Conservation (phyloP, 1,140 invertebrate genomes). For the Tenebrio molitor region DNA sequence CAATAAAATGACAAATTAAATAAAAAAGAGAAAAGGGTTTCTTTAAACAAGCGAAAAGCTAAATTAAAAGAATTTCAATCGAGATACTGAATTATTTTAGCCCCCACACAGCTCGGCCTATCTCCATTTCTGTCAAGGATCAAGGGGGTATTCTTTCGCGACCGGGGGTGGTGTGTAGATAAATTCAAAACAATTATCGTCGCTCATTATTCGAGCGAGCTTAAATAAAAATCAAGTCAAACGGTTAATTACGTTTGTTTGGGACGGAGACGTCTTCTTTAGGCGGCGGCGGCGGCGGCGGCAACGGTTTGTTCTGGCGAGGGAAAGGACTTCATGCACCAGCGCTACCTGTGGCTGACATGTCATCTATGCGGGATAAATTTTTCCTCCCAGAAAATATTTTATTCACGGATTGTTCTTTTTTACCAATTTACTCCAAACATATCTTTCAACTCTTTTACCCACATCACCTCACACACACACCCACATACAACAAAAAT, state of each 20-base stretch:
- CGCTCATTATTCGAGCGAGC: conserved; percentile 44
- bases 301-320: too few relatives aligned
- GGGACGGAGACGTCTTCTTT: conserved; percentile 38
- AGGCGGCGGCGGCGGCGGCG: not conserved
- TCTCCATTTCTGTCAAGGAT: conserved; percentile 25
- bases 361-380: too few relatives aligned
- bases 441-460: too few relatives aligned
- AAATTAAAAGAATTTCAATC: conserved; percentile 53
- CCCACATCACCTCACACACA: too few relatives aligned
- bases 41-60: conserved; percentile 54
- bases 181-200: conserved; percentile 41
- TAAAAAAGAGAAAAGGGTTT: conserved; percentile 60
- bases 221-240: conserved; percentile 52
- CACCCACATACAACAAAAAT: too few relatives aligned
- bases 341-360: too few relatives aligned
- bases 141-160: not conserved
- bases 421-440: too few relatives aligned
- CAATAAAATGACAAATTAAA: conserved; percentile 64
- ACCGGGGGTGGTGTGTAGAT: conserved; percentile 27
- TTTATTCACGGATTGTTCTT: too few relatives aligned
- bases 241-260: conserved; percentile 53
- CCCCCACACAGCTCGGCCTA: conserved; percentile 21
- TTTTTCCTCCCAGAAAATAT: too few relatives aligned
- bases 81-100: conserved; percentile 14
- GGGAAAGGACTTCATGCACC: too few relatives aligned